These are phyloP conservation scores for Drosophila quadrilineata DNA, from an alignment of 1,140 invertebrate genomes.

Conservation along the genomic window DNA sequence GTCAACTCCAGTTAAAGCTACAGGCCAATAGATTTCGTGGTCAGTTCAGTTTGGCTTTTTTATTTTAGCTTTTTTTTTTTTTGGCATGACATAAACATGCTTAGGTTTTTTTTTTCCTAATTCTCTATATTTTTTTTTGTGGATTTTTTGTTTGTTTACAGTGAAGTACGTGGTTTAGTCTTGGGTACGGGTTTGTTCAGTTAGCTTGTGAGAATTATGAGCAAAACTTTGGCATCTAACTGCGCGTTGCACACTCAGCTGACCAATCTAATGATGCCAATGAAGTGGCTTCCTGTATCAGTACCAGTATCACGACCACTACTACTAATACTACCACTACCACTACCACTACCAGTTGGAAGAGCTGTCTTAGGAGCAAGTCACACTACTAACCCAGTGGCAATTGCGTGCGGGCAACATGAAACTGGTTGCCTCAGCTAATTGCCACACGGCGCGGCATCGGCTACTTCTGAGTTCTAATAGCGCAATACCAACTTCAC, in stretches of 20 bases:
- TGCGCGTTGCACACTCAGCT: constrained; percentile 23
- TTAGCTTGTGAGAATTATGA: constrained; percentile 27
- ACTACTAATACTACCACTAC: not conserved
- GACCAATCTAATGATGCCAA: constrained; percentile 50
- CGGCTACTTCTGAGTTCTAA: too few species aligned
- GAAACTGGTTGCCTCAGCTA: constrained; percentile 75
- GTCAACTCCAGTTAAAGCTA: constrained; percentile 45
- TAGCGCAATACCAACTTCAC: constrained; percentile 1
- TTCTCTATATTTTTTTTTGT: not conserved
- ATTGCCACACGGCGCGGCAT: too few species aligned
- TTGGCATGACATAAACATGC: constrained; percentile 52
- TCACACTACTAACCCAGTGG: constrained; percentile 71
- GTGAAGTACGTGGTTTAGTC: too few species aligned
- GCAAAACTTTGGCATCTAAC: constrained; percentile 29
- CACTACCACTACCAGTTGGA: constrained; percentile 3
- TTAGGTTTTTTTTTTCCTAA: constrained; percentile 12
- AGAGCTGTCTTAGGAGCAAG: constrained; percentile 35
- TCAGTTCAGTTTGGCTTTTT: constrained; percentile 2
- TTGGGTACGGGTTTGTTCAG: too few species aligned
- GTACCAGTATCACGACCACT: too few species aligned
- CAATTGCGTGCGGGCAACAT: constrained; percentile 56
- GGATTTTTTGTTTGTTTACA: not conserved
- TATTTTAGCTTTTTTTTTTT: not conserved
- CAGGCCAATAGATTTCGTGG: constrained; percentile 40
- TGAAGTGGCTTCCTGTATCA: not conserved